Evolutionary conservation across 1,140 invertebrate species (phyloP).

Genomic region (Bradynema listronoti): DNA sequence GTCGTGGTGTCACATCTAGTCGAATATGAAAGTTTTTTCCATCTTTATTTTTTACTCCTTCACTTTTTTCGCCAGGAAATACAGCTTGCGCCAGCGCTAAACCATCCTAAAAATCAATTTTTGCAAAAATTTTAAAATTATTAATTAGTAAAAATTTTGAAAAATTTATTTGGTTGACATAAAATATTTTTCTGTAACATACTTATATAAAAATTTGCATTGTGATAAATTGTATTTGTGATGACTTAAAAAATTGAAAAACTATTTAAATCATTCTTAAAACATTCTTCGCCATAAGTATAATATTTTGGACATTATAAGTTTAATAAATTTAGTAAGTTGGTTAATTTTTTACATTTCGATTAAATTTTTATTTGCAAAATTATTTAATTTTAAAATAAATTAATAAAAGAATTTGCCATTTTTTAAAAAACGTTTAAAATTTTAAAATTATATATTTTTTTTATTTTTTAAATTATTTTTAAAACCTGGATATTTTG

Average conservation of each 20-base stretch:
- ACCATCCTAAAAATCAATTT: constrained; percentile 33
- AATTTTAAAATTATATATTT: not conserved
- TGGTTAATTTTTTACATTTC: not conserved
- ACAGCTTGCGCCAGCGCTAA: constrained; percentile 40
- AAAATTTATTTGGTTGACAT: not conserved
- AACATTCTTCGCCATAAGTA: not conserved
- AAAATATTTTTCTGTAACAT: not conserved
- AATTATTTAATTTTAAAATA: not conserved
- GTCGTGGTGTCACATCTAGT: constrained; percentile 19
- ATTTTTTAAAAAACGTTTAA: not conserved
- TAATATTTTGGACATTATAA: not conserved
- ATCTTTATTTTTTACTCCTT: not conserved
- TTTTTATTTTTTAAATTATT: not conserved
- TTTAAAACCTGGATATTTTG: constrained; percentile 44
- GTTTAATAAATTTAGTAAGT: not conserved
- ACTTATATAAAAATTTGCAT: not conserved
- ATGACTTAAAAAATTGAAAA: not conserved
- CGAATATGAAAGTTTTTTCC: constrained; percentile 26
- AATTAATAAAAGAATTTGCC: not conserved
- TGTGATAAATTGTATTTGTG: not conserved
- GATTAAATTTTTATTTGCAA: not conserved
- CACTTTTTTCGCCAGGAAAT: constrained; percentile 25
- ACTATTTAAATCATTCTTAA: not conserved
- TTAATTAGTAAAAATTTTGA: not conserved
- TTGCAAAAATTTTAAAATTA: not conserved